Evolutionary conservation across 2,797 vertebrate species (phyloP), one percentile per base, ranked within the genome.

Genomic region (Psittacula echo): DNA sequence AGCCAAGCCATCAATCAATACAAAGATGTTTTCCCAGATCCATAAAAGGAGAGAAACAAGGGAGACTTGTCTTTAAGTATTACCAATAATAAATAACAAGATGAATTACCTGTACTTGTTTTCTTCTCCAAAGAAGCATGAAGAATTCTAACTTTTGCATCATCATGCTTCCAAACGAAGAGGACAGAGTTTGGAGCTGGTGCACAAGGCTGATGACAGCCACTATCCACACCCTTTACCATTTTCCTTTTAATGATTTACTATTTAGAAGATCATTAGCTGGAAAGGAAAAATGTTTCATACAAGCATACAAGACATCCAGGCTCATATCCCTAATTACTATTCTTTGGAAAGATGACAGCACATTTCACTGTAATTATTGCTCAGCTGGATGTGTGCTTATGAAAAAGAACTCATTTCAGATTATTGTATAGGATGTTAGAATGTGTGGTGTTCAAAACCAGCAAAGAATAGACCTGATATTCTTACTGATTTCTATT

Each of bases 351-450:
- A 93, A 93, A 93, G 93, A 89, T 90, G 93, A 93, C 89, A 94
- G 83, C 71, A 87, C 39, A 72, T 91, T 94, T 94, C 78, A 44
- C 67, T 94, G 90, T 97, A 97, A 96, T 97, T 95, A 92, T 61
- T 87, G 65, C 53, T 94, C 84, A 93, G 90, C 78, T 95, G 81
- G 29, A 89, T 95, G 45, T 85, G 65, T 73, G 64, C 83, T 92
- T 90, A 85, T 84, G 87, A 92, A 89, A 95, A 89, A 93, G 30
- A 75, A 78, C 47, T 90, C 8, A 54, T 90, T 94, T 90, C 66
- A 81, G 13, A 89, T 79, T 94, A 78, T 91, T 94, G 71, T 82
- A 88, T 20, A 27, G 85, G 54, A 87, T 85, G 81, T 89, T 91
- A 85, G 75, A 79, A 91, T 19, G 24, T 10, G 14, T 82, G 44